A percentile compares a stretch with the other conserved stretches of the same genome.
Conservation (phyloP, 2,113 vertebrate genomes). For the Platysternon megacephalum region DNA sequence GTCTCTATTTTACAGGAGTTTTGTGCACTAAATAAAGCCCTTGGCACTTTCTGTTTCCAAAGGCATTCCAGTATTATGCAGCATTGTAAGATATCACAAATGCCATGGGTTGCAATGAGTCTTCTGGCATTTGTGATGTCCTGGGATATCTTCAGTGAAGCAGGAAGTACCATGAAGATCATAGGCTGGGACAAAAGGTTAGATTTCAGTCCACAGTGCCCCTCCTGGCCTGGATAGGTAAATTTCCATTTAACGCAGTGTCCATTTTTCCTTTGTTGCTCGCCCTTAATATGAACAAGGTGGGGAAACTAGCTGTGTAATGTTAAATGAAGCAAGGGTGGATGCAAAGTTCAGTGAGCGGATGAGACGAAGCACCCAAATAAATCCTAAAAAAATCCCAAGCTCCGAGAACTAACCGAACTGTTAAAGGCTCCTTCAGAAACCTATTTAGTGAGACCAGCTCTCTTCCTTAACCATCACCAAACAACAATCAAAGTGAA, state of each 20-base stretch:
- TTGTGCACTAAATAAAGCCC: background rate
- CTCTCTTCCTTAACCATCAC: background rate
- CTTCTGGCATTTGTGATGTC: background rate
- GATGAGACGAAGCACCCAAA: background rate
- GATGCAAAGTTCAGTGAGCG: background rate
- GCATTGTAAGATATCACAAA: background rate
- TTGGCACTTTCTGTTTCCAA: background rate
- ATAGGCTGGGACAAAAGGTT: background rate
- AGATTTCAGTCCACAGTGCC: background rate
- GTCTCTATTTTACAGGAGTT: background rate
- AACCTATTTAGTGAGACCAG: background rate
- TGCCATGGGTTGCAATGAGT: background rate
- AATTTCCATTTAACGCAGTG: background rate
- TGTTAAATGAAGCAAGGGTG: background rate
- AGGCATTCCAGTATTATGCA: background rate
- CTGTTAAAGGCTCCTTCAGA: constrained; percentile 1
- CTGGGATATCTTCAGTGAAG: background rate
- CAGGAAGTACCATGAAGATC: background rate
- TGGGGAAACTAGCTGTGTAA: background rate
- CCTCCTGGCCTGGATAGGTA: background rate
- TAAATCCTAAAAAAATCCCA: background rate
- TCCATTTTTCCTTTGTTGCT: background rate
- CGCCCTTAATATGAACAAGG: background rate
- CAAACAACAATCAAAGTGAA: background rate
- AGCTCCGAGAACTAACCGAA: background rate